Conservation (phyloP, 2,888 invertebrate genomes). For the Drosophila koepferae region DNA sequence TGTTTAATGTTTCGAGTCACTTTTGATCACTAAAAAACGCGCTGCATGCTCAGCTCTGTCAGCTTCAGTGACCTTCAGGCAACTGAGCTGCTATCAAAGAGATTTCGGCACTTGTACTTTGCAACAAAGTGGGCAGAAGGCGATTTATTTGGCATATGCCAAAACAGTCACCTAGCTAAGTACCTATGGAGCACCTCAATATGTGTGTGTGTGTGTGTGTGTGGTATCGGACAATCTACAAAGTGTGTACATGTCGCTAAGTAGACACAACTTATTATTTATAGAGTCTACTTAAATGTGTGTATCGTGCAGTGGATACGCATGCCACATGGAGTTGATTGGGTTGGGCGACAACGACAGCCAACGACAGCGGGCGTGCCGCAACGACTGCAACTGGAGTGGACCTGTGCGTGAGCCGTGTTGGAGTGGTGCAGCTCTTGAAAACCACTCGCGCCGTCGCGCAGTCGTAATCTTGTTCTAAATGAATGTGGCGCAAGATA, state of each 20-base stretch:
- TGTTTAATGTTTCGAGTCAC: neutral
- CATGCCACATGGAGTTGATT: constrained; percentile 43
- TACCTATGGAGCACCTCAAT: constrained; percentile 1
- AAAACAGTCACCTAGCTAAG: constrained; percentile 23
- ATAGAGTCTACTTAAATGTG: constrained; percentile 73
- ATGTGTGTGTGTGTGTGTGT: constrained; percentile 3
- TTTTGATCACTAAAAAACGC: neutral
- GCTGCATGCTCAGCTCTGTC: neutral
- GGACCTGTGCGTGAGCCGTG: constrained; percentile 53
- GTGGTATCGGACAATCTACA: constrained; percentile 59
- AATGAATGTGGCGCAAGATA: constrained; percentile 77
- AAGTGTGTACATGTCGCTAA: constrained; percentile 73
- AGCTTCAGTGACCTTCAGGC: constrained; percentile 15
- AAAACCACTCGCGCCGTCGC: constrained; percentile 36
- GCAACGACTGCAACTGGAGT: constrained; percentile 11
- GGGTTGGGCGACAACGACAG: constrained; percentile 70
- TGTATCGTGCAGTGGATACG: constrained; percentile 31
- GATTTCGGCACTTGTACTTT: constrained; percentile 19
- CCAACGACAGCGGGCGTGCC: constrained; percentile 74
- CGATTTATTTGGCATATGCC: constrained; percentile 39
- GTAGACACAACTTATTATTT: constrained; percentile 79
- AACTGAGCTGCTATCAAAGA: neutral
- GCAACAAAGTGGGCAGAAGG: constrained; percentile 18
- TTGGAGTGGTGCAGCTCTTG: constrained; percentile 16
- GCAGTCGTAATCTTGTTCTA: constrained; percentile 76